Percentiles rank a stretch among this genome's conserved stretches.
These are phyloP conservation scores for Iphiclides podalirius DNA, from an alignment of 2,888 invertebrate species.

Conservation along the genomic window DNA sequence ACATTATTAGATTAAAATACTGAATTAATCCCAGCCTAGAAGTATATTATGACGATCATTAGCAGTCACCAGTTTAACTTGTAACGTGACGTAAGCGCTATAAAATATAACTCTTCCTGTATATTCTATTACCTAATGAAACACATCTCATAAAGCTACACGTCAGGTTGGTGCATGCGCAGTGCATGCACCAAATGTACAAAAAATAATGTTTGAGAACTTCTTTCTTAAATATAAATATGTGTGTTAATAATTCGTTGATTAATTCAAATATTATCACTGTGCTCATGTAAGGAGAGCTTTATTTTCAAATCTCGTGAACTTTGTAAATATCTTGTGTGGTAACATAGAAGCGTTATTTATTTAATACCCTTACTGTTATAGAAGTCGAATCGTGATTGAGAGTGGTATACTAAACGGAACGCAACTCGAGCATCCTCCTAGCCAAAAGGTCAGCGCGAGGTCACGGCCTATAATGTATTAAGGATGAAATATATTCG, in stretches of 20 bases:
- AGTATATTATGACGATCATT: neutral
- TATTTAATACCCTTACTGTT: slow-evolving; percentile 15
- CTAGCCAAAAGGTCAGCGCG: slow-evolving; percentile 57
- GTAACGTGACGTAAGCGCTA: slow-evolving; percentile 2
- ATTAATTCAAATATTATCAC: neutral
- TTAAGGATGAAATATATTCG: slow-evolving; percentile 19
- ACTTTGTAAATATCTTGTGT: neutral
- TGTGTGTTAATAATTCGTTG: neutral
- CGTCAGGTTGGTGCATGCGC: neutral
- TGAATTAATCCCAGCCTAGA: neutral
- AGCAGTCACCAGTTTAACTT: neutral
- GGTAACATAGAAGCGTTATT: slow-evolving; percentile 15
- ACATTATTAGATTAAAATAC: no score
- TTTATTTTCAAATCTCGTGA: neutral
- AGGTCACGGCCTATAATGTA: slow-evolving; percentile 43
- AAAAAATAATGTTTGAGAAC: no score
- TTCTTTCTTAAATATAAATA: no score
- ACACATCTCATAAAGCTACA: slow-evolving; percentile 3
- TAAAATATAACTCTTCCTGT: slow-evolving; percentile 14
- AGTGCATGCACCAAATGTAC: no score
- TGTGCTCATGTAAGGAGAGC: no score
- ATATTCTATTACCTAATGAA: slow-evolving; percentile 15
- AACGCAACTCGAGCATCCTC: slow-evolving; percentile 70
- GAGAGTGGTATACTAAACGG: slow-evolving; percentile 55
- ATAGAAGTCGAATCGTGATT: slow-evolving; percentile 32